Conservation (phyloP, 2,888 invertebrate species). For the Gymnoscelis rufifasciata region DNA sequence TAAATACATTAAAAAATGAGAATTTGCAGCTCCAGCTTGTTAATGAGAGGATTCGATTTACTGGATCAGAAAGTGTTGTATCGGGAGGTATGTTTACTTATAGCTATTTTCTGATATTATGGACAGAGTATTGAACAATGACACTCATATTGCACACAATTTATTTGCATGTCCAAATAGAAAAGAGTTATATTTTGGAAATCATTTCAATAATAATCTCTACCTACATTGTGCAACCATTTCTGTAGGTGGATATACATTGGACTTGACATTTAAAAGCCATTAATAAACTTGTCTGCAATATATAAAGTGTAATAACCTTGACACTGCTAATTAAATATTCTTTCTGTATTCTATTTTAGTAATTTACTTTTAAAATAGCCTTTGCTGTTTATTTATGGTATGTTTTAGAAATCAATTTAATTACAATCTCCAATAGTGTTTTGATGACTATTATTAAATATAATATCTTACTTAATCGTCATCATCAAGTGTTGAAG, state of each 20-base stretch:
- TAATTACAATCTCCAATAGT: too few relatives aligned
- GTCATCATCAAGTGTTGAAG: too few relatives aligned
- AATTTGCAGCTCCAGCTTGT: conserved; percentile 91
- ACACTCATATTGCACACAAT: background rate
- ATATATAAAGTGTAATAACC: background rate
- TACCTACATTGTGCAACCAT: background rate
- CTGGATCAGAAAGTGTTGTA: conserved; percentile 66
- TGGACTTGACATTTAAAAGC: conserved; percentile 1
- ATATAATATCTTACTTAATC: too few relatives aligned
- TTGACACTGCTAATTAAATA: background rate
- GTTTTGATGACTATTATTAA: too few relatives aligned
- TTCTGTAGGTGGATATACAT: background rate
- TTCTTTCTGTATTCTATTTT: background rate
- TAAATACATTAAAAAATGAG: conserved; percentile 87
- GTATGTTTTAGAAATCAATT: too few relatives aligned
- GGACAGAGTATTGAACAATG: too few relatives aligned
- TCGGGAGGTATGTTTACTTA: conserved; percentile 35
- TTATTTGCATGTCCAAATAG: too few relatives aligned
- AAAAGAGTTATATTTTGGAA: background rate
- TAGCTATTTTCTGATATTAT: too few relatives aligned
- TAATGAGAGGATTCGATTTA: conserved; percentile 87
- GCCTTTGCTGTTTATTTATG: too few relatives aligned
- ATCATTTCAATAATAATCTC: background rate
- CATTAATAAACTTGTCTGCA: conserved; percentile 6
- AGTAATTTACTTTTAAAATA: background rate